Percentiles rank a stretch among this genome's conserved stretches.
These are phyloP conservation scores for Dendrolimus pini DNA, from an alignment of 2,888 invertebrate species.

Conservation along the genomic window DNA sequence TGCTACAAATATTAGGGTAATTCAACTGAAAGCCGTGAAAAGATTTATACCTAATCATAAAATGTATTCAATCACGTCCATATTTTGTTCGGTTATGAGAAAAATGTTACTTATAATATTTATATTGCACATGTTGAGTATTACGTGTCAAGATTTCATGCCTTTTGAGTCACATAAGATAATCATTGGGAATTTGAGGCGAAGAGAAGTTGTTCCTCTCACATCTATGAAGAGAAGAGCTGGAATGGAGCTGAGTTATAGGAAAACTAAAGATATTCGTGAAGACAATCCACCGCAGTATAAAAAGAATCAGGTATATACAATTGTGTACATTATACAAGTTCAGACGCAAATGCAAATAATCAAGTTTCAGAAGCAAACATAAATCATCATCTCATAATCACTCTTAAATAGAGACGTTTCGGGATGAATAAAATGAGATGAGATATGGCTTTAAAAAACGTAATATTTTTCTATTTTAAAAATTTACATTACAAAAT, in stretches of 20 bases:
- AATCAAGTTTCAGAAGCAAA: too few species aligned
- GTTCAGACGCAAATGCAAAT: too few species aligned
- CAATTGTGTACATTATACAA: too few species aligned
- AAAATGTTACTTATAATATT: background rate
- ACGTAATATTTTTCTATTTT: too few species aligned
- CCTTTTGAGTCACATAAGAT: background rate
- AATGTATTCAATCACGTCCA: background rate
- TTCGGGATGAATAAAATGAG: too few species aligned
- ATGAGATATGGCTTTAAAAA: too few species aligned
- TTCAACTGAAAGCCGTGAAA: background rate
- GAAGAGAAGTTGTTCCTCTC: background rate
- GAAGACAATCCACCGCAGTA: background rate
- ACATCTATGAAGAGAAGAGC: background rate
- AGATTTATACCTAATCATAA: background rate
- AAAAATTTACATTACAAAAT: too few species aligned
- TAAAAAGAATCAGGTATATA: too few species aligned
- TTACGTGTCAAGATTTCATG: background rate
- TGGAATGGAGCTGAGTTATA: background rate
- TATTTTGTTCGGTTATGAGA: background rate
- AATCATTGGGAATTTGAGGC: background rate
- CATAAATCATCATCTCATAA: too few species aligned
- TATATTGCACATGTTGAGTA: background rate
- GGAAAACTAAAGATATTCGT: slow-evolving; percentile 7
- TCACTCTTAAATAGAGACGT: too few species aligned
- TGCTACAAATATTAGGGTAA: background rate